Conservation (phyloP, 1,140 invertebrate genomes). For the Diachasmimorpha longicaudata region DNA sequence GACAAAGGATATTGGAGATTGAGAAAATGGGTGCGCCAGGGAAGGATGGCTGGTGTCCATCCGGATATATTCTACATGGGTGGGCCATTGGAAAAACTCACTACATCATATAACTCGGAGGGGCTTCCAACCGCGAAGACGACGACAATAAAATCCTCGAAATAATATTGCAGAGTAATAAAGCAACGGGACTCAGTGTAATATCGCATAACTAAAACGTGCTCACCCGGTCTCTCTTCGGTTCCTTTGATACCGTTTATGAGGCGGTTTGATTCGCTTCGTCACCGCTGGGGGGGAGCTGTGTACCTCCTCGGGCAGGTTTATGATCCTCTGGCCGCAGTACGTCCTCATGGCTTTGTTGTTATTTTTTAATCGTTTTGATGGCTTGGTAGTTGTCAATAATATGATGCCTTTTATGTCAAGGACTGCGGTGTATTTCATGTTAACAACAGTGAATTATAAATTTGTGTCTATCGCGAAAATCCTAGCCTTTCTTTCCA, state of each 20-base stretch:
- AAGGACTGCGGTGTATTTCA: too few relatives aligned
- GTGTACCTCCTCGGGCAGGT: not conserved
- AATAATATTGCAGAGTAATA: conserved; percentile 48
- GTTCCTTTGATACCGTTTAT: conserved; percentile 47
- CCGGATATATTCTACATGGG: conserved; percentile 10
- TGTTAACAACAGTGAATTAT: too few relatives aligned
- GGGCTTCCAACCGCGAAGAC: conserved; percentile 13
- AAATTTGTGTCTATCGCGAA: too few relatives aligned
- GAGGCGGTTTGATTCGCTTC: conserved; percentile 45
- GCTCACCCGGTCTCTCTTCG: conserved; percentile 16
- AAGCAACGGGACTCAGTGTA: conserved; percentile 14
- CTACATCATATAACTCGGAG: not conserved
- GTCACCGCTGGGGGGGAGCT: conserved; percentile 25
- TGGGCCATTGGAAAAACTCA: conserved; percentile 27
- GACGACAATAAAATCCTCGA: conserved; percentile 49
- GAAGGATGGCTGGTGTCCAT: not conserved
- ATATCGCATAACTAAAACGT: not conserved
- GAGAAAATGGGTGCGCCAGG: not conserved
- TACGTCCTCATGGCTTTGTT: not conserved
- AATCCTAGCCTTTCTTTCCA: too few relatives aligned
- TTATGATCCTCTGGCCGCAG: not conserved
- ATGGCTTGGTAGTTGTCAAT: too few relatives aligned
- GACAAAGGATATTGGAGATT: conserved; percentile 8
- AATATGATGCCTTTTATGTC: too few relatives aligned
- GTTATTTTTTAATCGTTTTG: not conserved